Evolutionary conservation across 2,797 vertebrate species (phyloP), one percentile per base, ranked within the genome.

Genomic region (Lepilemur ruficaudatus): DNA sequence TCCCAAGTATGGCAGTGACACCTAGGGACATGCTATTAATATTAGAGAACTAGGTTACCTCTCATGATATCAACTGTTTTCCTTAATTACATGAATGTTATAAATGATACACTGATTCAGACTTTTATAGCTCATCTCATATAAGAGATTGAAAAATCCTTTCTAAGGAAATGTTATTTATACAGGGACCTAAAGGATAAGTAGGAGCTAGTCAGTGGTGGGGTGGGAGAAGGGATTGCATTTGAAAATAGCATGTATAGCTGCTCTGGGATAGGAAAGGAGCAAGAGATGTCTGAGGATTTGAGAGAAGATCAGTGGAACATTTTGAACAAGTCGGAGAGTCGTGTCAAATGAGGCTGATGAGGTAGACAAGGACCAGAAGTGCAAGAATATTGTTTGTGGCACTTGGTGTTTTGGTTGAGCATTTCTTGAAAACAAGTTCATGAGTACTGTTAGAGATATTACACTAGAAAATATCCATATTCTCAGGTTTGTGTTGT

Each of bases 111-210:
- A 38, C 14, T 55, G 11, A 14, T 65, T 57, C 5, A 69, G 38
- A 93, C 7, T 82, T 91, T 88, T 91, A 25, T 55, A 76, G 38
- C 8, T 97, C n/a, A 28, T 38, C 43, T 96, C 22, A 61, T 79
- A 38, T 23, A 38, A 78, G 50, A 89, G 25, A 80, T 2, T 86
- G 15, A 13, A 57, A 78, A 70, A 86, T 93, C 38, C 4, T 83
- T 59, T 90, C 52, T 52, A 50, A 57, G n/a, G 50, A 90, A 50
- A 30, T 75, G 46, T 5, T 84, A 35, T 63, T 48, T 50, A 69
- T 52, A 32, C 2, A 72, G 12, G 35, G 28, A 43, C 25, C 12
- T 83, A 35, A 92, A 80, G 55, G 11, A 59, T 93, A 12, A 88
- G 5, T 84, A 67, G 46, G 41, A 95, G 14, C 23, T 82, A 76